Evolutionary conservation across 2,888 invertebrate genomes (phyloP), one percentile per base, ranked within the genome.

Genomic region (Augiades crinisus): DNA sequence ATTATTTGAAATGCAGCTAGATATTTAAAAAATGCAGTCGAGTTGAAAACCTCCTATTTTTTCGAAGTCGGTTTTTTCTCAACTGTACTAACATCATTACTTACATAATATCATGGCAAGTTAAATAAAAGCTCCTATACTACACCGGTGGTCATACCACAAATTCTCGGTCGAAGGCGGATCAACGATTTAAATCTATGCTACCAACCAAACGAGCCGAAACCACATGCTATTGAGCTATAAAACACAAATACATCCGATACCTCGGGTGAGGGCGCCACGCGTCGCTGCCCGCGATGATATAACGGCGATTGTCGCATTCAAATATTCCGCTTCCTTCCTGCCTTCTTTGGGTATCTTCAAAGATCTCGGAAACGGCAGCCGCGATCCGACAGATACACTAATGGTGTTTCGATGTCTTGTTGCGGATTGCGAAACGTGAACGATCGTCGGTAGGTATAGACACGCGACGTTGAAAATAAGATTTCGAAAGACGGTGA

Each of bases 261-360:
- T 47, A 43, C 47, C 46, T 14, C 50, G 54, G 27, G 56, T 44
- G 64, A 63, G 74, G 76, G 73, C 64, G 74, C 64, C 71, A 69
- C 72, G 70, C 60, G 61, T 60, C 58, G 68, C 62, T 62, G 65
- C 67, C 57, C 34, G 65, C 68, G 74, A 70, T 78, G 72, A 74
- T 75, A 72, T 75, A 76, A 78, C 72, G 67, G 70, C 63, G 66
- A 70, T 66, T 70, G 73, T 72, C 78, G 76, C 65, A 70, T 72
- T 71, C 72, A 70, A 72, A 76, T 76, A 75, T 71, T 69, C 61
- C 64, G 66, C 71, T 81, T 81, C 80, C 81, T 83, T 81, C 83
- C 82, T 81, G 74, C 72, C 71, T 72, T 63, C 59, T 65, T 63
- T 64, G 69, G 34, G 61, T 61, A 58, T 57, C 56, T 65, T 64